Conservation (phyloP, 2,113 vertebrate genomes). For the Manacus vitellinus region DNA sequence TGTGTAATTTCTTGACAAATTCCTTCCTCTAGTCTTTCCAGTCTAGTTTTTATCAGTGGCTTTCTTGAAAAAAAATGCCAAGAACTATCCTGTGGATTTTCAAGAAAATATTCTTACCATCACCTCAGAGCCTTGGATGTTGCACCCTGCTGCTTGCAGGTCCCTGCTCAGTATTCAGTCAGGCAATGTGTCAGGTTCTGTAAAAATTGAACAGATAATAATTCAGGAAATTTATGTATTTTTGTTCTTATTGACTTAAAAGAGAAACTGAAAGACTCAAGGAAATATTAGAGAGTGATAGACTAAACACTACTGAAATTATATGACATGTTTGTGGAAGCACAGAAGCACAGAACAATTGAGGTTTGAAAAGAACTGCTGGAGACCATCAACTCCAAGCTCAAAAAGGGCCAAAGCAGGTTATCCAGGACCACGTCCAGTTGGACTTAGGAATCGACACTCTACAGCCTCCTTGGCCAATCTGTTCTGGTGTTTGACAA, state of each 20-base stretch:
- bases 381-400: background rate
- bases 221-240: background rate
- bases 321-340: background rate
- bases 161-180: background rate
- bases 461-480: background rate
- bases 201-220: background rate
- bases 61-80: background rate
- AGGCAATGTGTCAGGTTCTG: background rate
- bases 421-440: background rate
- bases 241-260: background rate
- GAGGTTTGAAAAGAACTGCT: background rate
- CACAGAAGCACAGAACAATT: background rate
- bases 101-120: background rate
- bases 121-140: background rate
- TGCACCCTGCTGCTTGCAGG: background rate
- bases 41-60: background rate
- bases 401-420: background rate
- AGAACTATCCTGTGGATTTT: background rate
- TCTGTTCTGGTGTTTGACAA: background rate
- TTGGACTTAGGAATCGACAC: accelerated
- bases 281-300: background rate
- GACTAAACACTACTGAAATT: background rate
- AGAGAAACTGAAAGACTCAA: background rate
- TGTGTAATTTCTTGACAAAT: background rate
- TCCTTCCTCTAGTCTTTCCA: background rate